These are phyloP conservation scores for Sebastes variabilis DNA, from an alignment of 2,797 vertebrate genomes.

Conservation along the genomic window DNA sequence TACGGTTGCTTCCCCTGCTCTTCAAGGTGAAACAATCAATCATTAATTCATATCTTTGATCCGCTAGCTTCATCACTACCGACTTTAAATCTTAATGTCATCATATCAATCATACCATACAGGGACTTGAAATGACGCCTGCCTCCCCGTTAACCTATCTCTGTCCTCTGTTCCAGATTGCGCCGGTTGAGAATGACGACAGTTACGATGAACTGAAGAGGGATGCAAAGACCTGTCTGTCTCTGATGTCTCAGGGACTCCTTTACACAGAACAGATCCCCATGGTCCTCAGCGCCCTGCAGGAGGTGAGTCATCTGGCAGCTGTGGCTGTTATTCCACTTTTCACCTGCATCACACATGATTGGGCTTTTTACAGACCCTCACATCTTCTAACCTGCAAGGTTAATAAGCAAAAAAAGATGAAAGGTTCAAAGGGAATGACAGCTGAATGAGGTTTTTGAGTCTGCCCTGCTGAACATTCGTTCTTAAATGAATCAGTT, in stretches of 20 bases:
- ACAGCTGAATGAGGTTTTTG: background rate
- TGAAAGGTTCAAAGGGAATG: background rate
- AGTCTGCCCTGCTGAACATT: background rate
- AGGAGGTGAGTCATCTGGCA: slow-evolving; percentile 84
- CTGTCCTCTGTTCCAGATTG: slow-evolving; percentile 84
- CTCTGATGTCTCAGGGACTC: slow-evolving; percentile 97
- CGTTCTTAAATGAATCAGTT: background rate
- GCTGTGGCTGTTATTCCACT: background rate
- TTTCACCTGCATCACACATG: slow-evolving; percentile 1
- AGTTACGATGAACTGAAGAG: slow-evolving; percentile 97
- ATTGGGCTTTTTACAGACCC: background rate
- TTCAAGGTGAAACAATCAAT: slow-evolving; percentile 87
- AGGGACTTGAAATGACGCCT: background rate
- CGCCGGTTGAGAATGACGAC: slow-evolving; percentile 97
- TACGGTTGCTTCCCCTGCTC: slow-evolving; percentile 93
- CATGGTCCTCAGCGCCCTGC: slow-evolving; percentile 90
- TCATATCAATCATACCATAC: background rate
- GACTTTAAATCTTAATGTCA: background rate
- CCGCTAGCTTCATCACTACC: background rate
- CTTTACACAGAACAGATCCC: slow-evolving; percentile 95
- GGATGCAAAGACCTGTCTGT: slow-evolving; percentile 96
- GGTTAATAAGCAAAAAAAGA: background rate
- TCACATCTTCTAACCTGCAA: background rate
- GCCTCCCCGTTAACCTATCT: background rate
- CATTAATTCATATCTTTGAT: background rate